Base-by-base conservation (phyloP, 2,113 vertebrate genomes). In the Brienomyrus brachyistius region DNA sequence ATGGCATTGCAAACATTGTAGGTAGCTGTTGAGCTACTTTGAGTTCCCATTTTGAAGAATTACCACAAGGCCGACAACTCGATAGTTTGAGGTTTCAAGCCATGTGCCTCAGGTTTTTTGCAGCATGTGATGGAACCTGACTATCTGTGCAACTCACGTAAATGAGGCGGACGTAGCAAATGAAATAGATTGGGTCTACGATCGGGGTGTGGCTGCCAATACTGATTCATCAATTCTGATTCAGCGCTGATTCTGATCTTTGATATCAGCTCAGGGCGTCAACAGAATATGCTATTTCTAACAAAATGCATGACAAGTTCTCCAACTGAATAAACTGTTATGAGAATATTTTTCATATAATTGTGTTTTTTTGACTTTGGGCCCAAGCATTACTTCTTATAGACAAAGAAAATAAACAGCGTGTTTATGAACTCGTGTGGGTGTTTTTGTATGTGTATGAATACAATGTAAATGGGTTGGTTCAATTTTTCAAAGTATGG, bases 241-340 rank as follows among this genome's bases (percentile, higher is more conserved):
- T 66, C n/a, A 10, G n/a, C n/a, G 10, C n/a, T 3, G 10, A 66
- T 27, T 31, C n/a, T 0, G 3, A 27, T 62, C 59, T n/a, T 3
- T n/a, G 7, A n/a, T 62, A 62, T 66, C 10, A 8, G n/a, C n/a
- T 11, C n/a, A 27, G 59, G 21, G n/a, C 59, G 9, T n/a, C 59
- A 62, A 21, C 5, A 1, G 21, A 59, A n/a, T n/a, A 43, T 35
- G 35, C 48, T 74, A 23, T 84, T 56, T 62, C 50, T 56, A n/a
- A 59, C 56, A 77, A 83, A 83, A 89, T 83, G 47, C 43, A 59
- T 23, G 15, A 59, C 48, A 50, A 21, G 17, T 59, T 40, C 51
- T 51, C 70, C 21, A 23, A 83, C 50, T 84, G 11, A 89, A 88
- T 50, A 90, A 90, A 80, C n/a, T 4, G 62, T 27, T 66, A 66